phyloP scores from a whole-genome alignment of 2,797 vertebrate species.

The Anabas testudineus region DNA sequence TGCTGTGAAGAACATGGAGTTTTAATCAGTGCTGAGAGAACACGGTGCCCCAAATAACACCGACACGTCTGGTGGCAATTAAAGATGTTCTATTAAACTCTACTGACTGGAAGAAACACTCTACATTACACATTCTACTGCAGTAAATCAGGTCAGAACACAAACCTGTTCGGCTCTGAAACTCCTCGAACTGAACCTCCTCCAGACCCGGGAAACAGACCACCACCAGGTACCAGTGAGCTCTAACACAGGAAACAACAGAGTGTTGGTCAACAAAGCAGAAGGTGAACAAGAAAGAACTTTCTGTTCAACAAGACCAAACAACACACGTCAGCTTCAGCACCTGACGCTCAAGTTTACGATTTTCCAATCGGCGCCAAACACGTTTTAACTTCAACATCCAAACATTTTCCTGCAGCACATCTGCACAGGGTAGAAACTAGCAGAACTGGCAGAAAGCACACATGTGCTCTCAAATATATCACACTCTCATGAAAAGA shows the following conservation, averaged over 20 bases:
- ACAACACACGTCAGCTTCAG: too few species aligned
- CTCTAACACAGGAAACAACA: constrained; percentile 75
- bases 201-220: constrained; percentile 95
- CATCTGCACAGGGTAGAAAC: too few species aligned
- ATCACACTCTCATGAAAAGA: too few species aligned
- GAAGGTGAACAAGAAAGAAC: too few species aligned
- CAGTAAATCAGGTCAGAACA: background rate
- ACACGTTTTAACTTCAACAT: too few species aligned
- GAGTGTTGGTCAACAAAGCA: background rate
- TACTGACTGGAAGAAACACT: background rate
- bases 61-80: constrained; percentile 5
- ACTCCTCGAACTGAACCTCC: constrained; percentile 79
- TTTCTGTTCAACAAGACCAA: too few species aligned
- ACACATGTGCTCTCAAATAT: too few species aligned
- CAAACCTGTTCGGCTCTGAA: constrained; percentile 47
- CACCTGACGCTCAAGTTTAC: too few species aligned
- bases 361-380: too few species aligned
- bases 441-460: too few species aligned
- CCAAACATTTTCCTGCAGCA: too few species aligned
- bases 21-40: constrained; percentile 15
- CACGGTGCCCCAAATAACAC: background rate
- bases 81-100: background rate
- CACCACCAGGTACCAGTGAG: constrained; percentile 95
- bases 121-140: too few species aligned
- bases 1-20: constrained; percentile 9